phyloP scores from a whole-genome alignment of 2,797 vertebrate genomes.

The Serranus cabrilla region DNA sequence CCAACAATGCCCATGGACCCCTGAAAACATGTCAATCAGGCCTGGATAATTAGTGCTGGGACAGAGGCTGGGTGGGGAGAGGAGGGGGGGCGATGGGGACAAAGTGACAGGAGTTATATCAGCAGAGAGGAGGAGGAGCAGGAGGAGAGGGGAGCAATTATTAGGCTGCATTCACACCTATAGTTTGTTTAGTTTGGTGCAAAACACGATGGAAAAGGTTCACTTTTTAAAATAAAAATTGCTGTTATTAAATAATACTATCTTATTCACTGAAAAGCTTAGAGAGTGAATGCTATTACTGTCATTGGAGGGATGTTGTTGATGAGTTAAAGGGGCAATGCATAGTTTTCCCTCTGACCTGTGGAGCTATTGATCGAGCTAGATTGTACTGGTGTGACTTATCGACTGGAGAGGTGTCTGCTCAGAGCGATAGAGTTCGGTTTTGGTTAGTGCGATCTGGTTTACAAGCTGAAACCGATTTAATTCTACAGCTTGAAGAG shows the following conservation, averaged over 20 bases:
- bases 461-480: too few relatives aligned
- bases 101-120: conserved; percentile 57
- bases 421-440: too few relatives aligned
- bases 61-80: conserved; percentile 21
- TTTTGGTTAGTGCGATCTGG: too few relatives aligned
- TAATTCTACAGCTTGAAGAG: too few relatives aligned
- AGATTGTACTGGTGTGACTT: too few relatives aligned
- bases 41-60: conserved; percentile 78
- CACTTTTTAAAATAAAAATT: neutral
- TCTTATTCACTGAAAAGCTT: neutral
- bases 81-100: conserved; percentile 28
- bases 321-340: too few relatives aligned
- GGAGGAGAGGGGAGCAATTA: conserved; percentile 5
- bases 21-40: conserved; percentile 77
- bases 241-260: neutral
- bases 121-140: conserved; percentile 27
- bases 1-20: conserved; percentile 62
- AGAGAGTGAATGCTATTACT: fast-evolving
- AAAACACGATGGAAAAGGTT: neutral
- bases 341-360: too few relatives aligned
- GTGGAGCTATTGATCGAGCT: too few relatives aligned
- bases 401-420: too few relatives aligned
- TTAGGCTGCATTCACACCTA: conserved; percentile 6
- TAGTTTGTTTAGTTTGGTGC: neutral
- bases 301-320: too few relatives aligned